Percentiles rank a stretch among this genome's conserved stretches.
Evolutionary conservation across 2,113 vertebrate species (phyloP).

Genomic region (Equus przewalskii): DNA sequence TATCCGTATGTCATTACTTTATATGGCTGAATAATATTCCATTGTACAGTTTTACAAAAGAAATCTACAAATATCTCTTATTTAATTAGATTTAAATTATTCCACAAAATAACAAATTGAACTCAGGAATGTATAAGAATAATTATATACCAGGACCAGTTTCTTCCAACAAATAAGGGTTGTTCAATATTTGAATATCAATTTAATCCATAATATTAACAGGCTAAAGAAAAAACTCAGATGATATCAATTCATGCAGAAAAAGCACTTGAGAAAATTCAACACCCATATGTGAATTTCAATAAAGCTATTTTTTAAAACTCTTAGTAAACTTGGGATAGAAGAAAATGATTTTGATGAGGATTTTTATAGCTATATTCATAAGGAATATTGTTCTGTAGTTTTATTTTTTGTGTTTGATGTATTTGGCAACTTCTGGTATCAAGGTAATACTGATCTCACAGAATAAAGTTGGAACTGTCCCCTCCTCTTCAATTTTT

Average conservation of each 20-base stretch:
- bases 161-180: background rate
- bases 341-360: background rate
- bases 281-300: background rate
- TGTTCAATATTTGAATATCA: slow-evolving; percentile 10
- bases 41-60: background rate
- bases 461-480: background rate
- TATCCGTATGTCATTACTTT: background rate
- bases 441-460: background rate
- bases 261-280: slow-evolving; percentile 25
- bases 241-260: background rate
- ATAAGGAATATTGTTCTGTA: background rate
- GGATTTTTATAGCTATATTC: background rate
- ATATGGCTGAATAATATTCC: background rate
- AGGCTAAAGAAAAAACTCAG: background rate
- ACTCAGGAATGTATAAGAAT: background rate
- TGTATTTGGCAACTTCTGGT: background rate
- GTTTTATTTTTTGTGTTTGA: background rate
- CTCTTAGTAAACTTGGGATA: background rate
- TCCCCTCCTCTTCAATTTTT: background rate
- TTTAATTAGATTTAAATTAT: background rate
- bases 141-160: background rate
- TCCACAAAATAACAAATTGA: background rate
- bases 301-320: background rate
- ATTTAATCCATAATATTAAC: background rate
- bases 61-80: background rate